Conservation (phyloP, 1,140 invertebrate genomes). For the Luehdorfia chinensis region DNA sequence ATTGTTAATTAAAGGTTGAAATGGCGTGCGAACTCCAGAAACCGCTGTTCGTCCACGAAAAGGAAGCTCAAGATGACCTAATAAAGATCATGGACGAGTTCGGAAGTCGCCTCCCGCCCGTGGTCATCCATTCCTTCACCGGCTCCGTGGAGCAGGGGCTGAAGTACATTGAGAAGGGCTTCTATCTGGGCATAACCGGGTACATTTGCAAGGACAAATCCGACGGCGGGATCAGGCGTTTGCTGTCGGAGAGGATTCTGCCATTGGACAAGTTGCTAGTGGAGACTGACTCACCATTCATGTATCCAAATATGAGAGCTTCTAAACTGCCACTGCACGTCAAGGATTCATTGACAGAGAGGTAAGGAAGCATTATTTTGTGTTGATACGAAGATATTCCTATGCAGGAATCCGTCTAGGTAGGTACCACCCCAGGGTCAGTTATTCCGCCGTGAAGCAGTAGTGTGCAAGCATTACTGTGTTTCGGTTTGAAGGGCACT, state of each 20-base stretch:
- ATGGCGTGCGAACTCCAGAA: slow-evolving; percentile 92
- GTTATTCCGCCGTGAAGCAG: no score
- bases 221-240: slow-evolving; percentile 90
- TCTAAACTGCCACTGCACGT: slow-evolving; percentile 92
- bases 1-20: no score
- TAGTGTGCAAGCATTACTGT: no score
- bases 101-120: slow-evolving; percentile 83
- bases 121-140: slow-evolving; percentile 95
- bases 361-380: slow-evolving; percentile 68
- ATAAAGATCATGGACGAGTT: slow-evolving; percentile 70
- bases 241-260: slow-evolving; percentile 87
- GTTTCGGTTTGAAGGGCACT: no score
- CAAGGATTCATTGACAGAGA: slow-evolving; percentile 91
- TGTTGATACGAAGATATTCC: no score
- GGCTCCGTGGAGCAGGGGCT: slow-evolving; percentile 91
- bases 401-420: no score
- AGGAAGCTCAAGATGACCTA: slow-evolving; percentile 93
- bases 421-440: no score
- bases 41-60: slow-evolving; percentile 94
- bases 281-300: slow-evolving; percentile 96
- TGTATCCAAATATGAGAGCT: slow-evolving; percentile 96
- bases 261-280: slow-evolving; percentile 91
- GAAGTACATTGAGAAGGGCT: slow-evolving; percentile 91
- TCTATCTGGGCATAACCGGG: slow-evolving; percentile 83
- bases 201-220: slow-evolving; percentile 97